These are phyloP conservation scores for Rhopilema esculentum DNA, from an alignment of 30 jellyfish, hydroid and myxozoan species.

Conservation along the genomic window DNA sequence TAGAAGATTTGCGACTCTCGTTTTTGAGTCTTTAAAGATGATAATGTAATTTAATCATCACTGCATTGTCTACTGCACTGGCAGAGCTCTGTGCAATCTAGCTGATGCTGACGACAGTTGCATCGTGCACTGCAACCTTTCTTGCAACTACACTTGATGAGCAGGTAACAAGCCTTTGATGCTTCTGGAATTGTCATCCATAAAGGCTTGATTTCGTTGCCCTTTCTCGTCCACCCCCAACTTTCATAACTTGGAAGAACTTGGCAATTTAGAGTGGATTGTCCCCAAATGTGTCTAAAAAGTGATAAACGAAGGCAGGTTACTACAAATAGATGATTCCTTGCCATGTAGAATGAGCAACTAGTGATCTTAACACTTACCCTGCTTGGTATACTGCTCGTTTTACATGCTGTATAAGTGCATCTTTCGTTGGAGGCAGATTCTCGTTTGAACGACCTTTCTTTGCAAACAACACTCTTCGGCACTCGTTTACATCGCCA, in stretches of 20 bases:
- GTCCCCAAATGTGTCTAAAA: too few species aligned
- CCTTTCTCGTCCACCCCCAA: background rate
- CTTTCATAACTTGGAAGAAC: background rate
- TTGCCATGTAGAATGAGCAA: background rate
- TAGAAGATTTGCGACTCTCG: too few species aligned
- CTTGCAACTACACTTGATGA: background rate
- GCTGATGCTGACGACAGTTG: background rate
- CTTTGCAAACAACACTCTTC: conserved; percentile 33
- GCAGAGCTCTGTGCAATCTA: too few species aligned
- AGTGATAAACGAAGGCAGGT: background rate
- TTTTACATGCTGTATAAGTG: conserved; percentile 37
- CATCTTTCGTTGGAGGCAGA: conserved; percentile 43
- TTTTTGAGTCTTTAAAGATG: too few species aligned
- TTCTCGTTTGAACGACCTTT: conserved; percentile 18
- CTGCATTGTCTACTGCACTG: too few species aligned
- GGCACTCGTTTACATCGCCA: conserved; percentile 2
- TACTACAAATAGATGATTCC: background rate
- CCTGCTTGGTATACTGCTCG: conserved; percentile 49
- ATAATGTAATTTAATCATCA: too few species aligned
- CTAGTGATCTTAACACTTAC: background rate
- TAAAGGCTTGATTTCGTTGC: background rate
- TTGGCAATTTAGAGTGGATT: background rate
- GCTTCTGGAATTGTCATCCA: background rate
- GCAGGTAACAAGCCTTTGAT: background rate
- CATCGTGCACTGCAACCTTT: background rate